phyloP scores from a whole-genome alignment of 2,797 vertebrate genomes.

The Fundulus diaphanus region DNA sequence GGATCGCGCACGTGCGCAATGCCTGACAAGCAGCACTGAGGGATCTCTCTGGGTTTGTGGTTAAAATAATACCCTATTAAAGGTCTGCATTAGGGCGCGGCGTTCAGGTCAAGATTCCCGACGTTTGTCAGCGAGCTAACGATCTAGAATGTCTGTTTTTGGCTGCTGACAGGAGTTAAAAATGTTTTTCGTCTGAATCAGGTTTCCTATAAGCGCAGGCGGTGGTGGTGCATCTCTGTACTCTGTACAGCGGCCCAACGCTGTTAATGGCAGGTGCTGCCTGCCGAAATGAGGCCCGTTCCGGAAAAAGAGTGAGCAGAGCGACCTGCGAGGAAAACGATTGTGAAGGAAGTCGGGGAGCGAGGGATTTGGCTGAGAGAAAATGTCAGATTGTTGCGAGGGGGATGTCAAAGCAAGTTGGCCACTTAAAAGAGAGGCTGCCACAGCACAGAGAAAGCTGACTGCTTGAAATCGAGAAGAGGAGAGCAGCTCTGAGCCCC shows the following conservation, averaged over 20 bases:
- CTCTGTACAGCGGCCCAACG: constrained; percentile 29
- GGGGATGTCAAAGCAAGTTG: constrained; percentile 63
- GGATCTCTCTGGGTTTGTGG: background rate
- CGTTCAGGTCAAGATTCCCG: background rate
- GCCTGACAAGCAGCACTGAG: background rate
- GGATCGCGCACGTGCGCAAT: background rate
- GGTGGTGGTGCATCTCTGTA: background rate
- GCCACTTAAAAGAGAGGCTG: constrained; percentile 46
- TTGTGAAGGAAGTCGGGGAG: constrained; percentile 57
- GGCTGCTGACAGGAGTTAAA: background rate
- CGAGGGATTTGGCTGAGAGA: constrained; percentile 53
- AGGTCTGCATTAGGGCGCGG: background rate
- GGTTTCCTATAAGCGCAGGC: background rate
- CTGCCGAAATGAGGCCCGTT: constrained; percentile 49
- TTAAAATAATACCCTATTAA: background rate
- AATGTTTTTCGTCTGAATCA: background rate
- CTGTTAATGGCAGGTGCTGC: constrained; percentile 44
- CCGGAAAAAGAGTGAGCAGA: constrained; percentile 30
- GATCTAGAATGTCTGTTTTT: background rate
- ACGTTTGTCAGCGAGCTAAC: background rate
- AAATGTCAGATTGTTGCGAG: constrained; percentile 60
- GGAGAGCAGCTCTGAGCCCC: constrained; percentile 26
- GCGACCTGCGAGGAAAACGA: constrained; percentile 40
- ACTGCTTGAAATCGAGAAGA: constrained; percentile 47
- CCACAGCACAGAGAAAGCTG: constrained; percentile 31